A percentile compares a stretch with the other conserved stretches of the same genome.
Conservation (phyloP, 2,797 vertebrate genomes). For the Chrysocyon brachyurus region DNA sequence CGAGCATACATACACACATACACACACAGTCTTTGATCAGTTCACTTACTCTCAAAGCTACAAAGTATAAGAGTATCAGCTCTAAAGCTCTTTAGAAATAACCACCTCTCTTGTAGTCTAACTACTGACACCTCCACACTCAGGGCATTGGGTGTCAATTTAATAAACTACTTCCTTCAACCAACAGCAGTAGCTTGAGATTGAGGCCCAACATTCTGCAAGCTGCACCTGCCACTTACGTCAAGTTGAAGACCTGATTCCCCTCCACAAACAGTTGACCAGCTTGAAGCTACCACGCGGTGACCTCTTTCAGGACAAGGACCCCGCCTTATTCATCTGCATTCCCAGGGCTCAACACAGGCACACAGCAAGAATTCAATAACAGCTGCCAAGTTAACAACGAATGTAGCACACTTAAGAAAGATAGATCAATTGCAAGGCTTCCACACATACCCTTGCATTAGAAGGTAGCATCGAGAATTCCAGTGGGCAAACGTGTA, state of each 20-base stretch:
- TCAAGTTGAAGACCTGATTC: conserved; percentile 19
- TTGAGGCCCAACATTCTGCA: background rate
- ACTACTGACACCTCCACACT: background rate
- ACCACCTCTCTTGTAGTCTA: background rate
- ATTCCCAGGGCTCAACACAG: conserved; percentile 6
- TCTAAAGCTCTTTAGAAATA: background rate
- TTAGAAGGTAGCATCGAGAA: background rate
- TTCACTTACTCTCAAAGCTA: background rate
- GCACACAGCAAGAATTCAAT: background rate
- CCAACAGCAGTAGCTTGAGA: background rate
- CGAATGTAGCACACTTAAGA: no score
- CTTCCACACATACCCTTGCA: background rate
- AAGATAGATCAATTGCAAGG: background rate
- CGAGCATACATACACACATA: no score
- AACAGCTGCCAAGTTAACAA: background rate
- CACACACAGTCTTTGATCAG: background rate
- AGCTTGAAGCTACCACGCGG: background rate
- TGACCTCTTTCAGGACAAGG: conserved; percentile 19
- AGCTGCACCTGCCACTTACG: background rate
- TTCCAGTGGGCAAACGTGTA: background rate
- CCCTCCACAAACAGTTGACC: background rate
- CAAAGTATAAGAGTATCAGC: no score
- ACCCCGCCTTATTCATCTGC: background rate
- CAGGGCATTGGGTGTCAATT: background rate
- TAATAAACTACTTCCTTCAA: background rate